Base-by-base conservation (phyloP, 2,797 vertebrate species). In the Molothrus ater region DNA sequence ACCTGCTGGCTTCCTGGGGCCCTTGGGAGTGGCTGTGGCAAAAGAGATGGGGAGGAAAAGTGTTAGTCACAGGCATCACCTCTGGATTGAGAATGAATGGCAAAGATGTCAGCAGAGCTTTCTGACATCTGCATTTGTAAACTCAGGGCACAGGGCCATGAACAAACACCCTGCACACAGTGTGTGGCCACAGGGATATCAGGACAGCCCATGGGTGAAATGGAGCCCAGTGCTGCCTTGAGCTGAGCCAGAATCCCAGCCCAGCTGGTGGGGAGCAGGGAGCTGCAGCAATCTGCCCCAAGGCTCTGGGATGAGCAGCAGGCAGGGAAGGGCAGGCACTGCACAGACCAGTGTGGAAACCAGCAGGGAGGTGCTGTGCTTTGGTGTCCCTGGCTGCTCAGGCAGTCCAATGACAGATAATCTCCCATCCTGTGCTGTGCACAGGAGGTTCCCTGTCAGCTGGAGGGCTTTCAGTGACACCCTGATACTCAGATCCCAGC, bases 1-100 rank as follows among this genome's bases (percentile, higher is more conserved):
- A 26, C 50, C 45, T 38, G 92, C 73, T 0, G 94, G 93, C 75
- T 66, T 96, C 24, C 71, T 93, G 53, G 96, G 96, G 6, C 69
- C 53, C 74, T 95, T 97, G 71, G 96, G 97, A 86, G 95, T 97
- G 78, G 97, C 97, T 97, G 90, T 68, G 47, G 78, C 57, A 88
- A 53, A 90, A 90, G 4, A 88, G 32, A 81, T 1, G 7, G 70
- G n/a, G 54, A 91, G 21, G 50, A 76, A 76, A 88, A 63, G 25
- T 0, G 20, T 94, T 51, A 95, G 71, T 86, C 25, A 8, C 1
- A 21, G 63, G n/a, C 64, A 68, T 25, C 43, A 14, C 22, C 42
- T 51, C 42, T 53, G 45, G 9, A 32, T 2, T 19, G 48, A 74
- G 68, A 81, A 53, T 4, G 70, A 76, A 53, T 0, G 1, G 57